phyloP scores from a whole-genome alignment of 2,797 vertebrate species.

The Hipposideros larvatus region DNA sequence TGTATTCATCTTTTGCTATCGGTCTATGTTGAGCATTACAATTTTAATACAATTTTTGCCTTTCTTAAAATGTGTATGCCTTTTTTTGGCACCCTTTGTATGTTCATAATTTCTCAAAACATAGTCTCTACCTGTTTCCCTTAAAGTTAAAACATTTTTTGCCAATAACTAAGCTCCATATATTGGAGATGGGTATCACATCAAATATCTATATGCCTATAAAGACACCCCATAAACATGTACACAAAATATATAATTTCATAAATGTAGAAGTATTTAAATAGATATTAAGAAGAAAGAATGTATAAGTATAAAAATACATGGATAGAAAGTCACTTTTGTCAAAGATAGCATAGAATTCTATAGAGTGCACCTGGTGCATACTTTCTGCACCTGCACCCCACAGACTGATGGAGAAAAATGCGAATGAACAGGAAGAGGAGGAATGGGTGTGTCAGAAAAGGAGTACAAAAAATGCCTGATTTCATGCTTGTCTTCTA shows the following conservation, averaged over 20 bases:
- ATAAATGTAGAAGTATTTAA: not conserved
- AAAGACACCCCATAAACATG: not conserved
- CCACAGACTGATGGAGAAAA: slow-evolving; percentile 29
- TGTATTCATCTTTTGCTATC: too few relatives aligned
- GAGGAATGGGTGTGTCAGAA: not conserved
- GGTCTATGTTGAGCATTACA: too few relatives aligned
- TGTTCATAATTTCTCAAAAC: not conserved
- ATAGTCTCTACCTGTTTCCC: not conserved
- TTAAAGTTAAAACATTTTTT: slow-evolving; percentile 44
- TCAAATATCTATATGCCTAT: not conserved
- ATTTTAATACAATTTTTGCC: too few relatives aligned
- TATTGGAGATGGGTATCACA: not conserved
- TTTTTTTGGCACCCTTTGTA: too few relatives aligned
- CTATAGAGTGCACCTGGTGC: not conserved
- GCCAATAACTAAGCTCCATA: not conserved
- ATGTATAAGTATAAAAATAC: not conserved
- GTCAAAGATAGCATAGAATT: not conserved
- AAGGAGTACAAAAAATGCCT: not conserved
- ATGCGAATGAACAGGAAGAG: slow-evolving; percentile 11
- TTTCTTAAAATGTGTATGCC: too few relatives aligned
- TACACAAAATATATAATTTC: not conserved
- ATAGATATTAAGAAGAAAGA: not conserved
- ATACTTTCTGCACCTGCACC: not conserved
- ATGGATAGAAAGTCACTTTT: not conserved
- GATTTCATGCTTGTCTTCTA: slow-evolving; percentile 17